A percentile compares a stretch with the other conserved stretches of the same genome.
Conservation (phyloP, 2,113 vertebrate genomes). For the Prochilodus magdalenae region DNA sequence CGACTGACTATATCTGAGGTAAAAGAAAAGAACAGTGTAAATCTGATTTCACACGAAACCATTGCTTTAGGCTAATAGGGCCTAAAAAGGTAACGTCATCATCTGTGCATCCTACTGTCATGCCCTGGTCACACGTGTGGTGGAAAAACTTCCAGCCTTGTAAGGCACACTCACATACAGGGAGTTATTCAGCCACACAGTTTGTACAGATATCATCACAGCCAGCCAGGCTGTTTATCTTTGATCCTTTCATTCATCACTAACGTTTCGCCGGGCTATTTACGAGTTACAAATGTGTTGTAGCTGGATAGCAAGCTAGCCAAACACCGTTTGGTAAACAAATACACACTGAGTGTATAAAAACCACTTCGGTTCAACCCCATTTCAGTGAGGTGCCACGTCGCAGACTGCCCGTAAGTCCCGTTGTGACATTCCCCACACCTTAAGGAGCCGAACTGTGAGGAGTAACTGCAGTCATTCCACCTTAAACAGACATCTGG, state of each 20-base stretch:
- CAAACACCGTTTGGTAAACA: neutral
- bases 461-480: neutral
- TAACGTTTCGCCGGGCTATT: neutral
- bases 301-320: neutral
- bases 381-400: neutral
- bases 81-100: no score
- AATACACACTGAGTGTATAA: neutral
- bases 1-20: no score
- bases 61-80: neutral
- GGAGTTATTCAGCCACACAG: no score
- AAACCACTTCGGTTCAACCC: neutral
- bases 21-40: no score
- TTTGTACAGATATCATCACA: neutral
- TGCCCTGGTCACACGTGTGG: neutral
- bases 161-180: neutral
- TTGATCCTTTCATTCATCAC: constrained; percentile 25
- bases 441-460: constrained; percentile 44
- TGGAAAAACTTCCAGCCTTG: neutral
- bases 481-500: neutral
- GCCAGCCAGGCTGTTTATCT: constrained; percentile 15
- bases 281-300: neutral
- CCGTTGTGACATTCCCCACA: neutral
- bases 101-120: neutral
- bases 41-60: no score
- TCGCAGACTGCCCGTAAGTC: neutral